phyloP scores from a whole-genome alignment of 2,113 vertebrate species.

The Haplochromis vanheusdeni region DNA sequence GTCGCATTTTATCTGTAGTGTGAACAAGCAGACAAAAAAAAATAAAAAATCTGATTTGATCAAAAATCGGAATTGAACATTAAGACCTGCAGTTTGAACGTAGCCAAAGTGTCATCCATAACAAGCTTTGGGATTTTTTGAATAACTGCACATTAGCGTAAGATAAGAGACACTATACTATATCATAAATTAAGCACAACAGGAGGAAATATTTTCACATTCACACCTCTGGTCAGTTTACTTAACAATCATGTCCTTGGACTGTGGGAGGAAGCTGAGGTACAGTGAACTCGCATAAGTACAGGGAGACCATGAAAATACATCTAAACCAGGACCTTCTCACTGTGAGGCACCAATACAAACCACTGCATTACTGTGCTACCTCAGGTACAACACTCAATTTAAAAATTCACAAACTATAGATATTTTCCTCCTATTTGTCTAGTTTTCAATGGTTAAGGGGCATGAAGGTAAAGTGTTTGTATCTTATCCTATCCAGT shows the following conservation, averaged over 20 bases:
- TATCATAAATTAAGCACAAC: background rate
- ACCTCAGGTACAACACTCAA: background rate
- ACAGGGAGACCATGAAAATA: background rate
- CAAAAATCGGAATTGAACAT: too few species aligned
- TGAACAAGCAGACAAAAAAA: too few species aligned
- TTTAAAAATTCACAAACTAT: background rate
- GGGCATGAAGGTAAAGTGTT: background rate
- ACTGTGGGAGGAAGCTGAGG: background rate
- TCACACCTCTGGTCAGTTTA: background rate
- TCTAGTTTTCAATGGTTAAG: background rate
- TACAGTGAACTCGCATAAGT: background rate
- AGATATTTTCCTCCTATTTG: background rate
- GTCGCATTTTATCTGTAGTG: too few species aligned
- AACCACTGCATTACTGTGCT: background rate
- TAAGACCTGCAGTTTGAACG: too few species aligned
- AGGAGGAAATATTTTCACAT: background rate
- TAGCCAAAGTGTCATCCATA: background rate
- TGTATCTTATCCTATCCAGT: background rate
- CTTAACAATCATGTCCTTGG: background rate
- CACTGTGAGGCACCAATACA: background rate
- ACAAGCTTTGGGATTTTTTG: background rate
- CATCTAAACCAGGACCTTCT: background rate
- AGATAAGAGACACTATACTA: background rate
- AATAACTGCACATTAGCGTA: accelerated
- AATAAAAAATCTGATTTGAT: too few species aligned